Evolutionary conservation across 2,113 vertebrate genomes (phyloP).

Genomic region (Ptilorrhoa leucosticta): DNA sequence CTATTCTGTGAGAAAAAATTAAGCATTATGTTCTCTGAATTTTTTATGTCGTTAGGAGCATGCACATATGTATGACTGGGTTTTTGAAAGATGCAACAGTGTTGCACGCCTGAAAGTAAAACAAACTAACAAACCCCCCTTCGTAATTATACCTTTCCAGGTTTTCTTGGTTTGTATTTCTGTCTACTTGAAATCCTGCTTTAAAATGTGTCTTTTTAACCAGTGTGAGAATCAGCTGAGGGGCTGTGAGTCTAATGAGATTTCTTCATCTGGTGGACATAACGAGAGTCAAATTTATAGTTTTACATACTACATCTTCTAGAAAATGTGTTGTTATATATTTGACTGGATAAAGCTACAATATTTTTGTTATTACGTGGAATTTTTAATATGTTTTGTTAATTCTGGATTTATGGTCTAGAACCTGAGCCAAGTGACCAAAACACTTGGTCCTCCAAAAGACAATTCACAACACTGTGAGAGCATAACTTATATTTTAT

Average conservation of each 20-base stretch:
- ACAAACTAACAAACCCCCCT: rapidly evolving
- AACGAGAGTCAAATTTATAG: neutral
- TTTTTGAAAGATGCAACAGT: neutral
- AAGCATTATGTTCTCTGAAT: neutral
- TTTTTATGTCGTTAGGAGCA: neutral
- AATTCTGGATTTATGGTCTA: neutral
- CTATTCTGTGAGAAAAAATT: neutral
- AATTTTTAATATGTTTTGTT: neutral
- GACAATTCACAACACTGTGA: neutral
- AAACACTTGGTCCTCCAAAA: neutral
- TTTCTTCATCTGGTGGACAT: neutral
- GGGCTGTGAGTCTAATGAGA: neutral
- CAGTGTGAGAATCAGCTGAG: neutral
- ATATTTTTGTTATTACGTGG: neutral
- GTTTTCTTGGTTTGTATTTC: neutral
- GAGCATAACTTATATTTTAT: neutral
- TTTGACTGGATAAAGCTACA: neutral
- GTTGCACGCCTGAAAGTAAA: neutral
- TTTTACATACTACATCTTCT: neutral
- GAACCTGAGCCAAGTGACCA: neutral
- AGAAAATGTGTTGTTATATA: neutral
- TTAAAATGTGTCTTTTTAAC: neutral
- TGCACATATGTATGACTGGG: neutral
- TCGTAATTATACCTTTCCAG: neutral
- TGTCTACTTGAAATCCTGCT: neutral